Conservation (phyloP, 2,797 vertebrate species). For the Avahi laniger region DNA sequence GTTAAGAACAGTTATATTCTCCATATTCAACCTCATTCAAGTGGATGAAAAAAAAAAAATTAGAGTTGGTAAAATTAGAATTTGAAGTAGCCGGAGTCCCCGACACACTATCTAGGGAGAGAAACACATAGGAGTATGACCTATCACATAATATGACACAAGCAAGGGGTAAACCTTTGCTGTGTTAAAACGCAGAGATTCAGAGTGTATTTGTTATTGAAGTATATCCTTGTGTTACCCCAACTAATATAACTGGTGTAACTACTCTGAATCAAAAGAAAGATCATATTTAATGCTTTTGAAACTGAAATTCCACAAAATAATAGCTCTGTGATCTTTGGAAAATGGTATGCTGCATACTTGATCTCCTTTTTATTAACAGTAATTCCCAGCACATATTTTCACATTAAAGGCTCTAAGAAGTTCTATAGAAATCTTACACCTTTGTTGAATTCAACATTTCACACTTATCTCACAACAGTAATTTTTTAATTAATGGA, state of each 20-base stretch:
- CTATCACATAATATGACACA: neutral
- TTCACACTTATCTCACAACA: neutral
- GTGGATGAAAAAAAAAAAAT: neutral
- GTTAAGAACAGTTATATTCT: neutral
- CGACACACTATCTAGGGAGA: neutral
- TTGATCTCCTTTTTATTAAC: neutral
- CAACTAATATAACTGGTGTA: neutral
- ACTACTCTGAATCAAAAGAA: conserved; percentile 16
- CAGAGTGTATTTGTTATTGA: neutral
- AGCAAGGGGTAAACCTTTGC: neutral
- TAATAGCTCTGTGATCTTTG: neutral
- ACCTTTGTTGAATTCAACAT: neutral
- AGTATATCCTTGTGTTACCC: neutral
- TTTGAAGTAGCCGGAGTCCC: neutral
- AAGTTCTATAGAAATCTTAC: neutral
- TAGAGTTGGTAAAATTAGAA: neutral
- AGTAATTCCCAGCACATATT: neutral
- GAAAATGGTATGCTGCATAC: neutral
- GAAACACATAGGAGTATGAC: neutral
- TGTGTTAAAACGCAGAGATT: neutral
- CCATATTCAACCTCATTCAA: neutral
- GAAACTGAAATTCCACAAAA: conserved; percentile 5
- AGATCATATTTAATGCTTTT: conserved; percentile 16
- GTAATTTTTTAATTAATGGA: neutral
- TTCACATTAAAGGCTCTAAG: neutral